Conservation (phyloP, 2,113 vertebrate species). For the Triplophysa rosa region DNA sequence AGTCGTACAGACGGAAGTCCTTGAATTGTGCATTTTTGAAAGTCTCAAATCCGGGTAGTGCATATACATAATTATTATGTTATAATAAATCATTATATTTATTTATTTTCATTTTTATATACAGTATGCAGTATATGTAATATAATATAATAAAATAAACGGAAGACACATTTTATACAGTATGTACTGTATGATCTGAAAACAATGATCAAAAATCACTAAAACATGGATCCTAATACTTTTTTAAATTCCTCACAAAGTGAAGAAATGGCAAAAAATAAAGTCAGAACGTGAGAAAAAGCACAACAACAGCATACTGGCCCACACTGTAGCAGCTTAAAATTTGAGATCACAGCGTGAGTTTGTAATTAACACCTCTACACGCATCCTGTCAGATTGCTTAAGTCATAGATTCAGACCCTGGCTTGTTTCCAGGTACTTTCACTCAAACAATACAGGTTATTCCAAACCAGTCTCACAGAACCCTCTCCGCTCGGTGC, state of each 20-base stretch:
- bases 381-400: conserved; percentile 38
- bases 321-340: neutral
- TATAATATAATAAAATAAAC: too few species aligned
- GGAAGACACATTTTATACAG: too few species aligned
- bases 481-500: conserved; percentile 30
- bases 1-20: conserved; percentile 39
- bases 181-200: too few species aligned
- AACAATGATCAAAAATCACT: too few species aligned
- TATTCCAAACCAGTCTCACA: conserved; percentile 52
- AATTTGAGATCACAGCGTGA: conserved; percentile 27
- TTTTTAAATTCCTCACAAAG: too few species aligned
- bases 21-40: neutral
- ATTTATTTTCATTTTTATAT: too few species aligned
- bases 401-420: conserved; percentile 20
- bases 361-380: conserved; percentile 36
- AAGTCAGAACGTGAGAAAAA: neutral
- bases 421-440: conserved; percentile 67
- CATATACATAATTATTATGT: too few species aligned
- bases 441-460: conserved; percentile 62
- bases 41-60: neutral
- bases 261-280: too few species aligned
- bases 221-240: too few species aligned
- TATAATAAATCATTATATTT: too few species aligned
- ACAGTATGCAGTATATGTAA: too few species aligned
- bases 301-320: neutral